phyloP scores from a whole-genome alignment of 2,888 invertebrate species.

The Lepidochrysops patricia region DNA sequence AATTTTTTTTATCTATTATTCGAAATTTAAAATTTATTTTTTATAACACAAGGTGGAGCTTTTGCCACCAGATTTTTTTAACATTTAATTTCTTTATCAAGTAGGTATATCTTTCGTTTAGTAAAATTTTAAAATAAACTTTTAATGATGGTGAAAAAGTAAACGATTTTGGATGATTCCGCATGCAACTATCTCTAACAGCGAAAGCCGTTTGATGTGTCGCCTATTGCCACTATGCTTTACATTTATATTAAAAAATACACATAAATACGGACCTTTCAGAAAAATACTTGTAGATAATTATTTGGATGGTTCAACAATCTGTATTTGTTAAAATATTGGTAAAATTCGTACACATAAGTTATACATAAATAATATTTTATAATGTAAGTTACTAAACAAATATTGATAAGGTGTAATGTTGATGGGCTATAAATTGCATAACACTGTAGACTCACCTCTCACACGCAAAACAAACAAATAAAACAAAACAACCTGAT shows the following conservation, averaged over 20 bases:
- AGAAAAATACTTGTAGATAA: background rate
- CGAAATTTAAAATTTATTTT: background rate
- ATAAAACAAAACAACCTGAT: constrained; percentile 58
- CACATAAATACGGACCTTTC: background rate
- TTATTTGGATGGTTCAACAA: background rate
- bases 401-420: background rate
- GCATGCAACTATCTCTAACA: constrained; percentile 59
- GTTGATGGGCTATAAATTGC: constrained; percentile 58
- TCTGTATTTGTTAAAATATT: background rate
- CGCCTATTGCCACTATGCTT: background rate
- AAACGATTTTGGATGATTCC: constrained; percentile 33
- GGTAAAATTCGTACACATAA: background rate
- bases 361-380: background rate
- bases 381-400: constrained; percentile 10
- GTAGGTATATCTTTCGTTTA: background rate
- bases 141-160: constrained; percentile 5
- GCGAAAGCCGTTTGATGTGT: constrained; percentile 41
- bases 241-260: background rate
- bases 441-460: constrained; percentile 66
- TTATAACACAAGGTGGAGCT: too few species aligned
- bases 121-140: background rate
- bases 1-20: background rate
- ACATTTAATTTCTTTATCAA: background rate
- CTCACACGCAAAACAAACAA: constrained; percentile 33
- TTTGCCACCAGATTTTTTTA: too few species aligned